Evolutionary conservation across 2,888 invertebrate genomes (phyloP), one percentile per base, ranked within the genome.

Genomic region (Pheosia tremula): DNA sequence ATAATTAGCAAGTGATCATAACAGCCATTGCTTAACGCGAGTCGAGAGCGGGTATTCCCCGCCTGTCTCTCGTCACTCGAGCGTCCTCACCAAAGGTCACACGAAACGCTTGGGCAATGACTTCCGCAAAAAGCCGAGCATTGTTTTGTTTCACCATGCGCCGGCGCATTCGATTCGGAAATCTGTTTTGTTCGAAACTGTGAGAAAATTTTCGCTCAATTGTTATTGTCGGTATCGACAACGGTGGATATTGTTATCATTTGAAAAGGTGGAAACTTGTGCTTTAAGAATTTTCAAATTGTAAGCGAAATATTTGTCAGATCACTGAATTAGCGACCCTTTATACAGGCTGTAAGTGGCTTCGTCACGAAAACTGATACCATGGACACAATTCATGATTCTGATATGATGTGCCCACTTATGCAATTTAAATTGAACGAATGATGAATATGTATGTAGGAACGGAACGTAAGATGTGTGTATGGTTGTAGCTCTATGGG

Each of bases 61-160:
- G 49, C 55, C 37, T 24, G 39, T 56, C 69, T 69, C 78, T 69
- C 58, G 62, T 76, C n/a, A 37, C 77, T 83, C 79, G 61, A 24
- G 58, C 79, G 73, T 69, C 56, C 64, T 24, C n/a, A 11, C 8
- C 64, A 79, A 87, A 90, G 90, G 90, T 90, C 88, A 75, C 83
- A 85, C 79, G 81, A 76, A 79, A 53, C 70, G 70, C 80, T 89
- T 87, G 79, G 76, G 85, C 85, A 89, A 89, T 71, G 75, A 75
- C 81, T 90, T 91, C 90, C 90, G 90, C 74, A 91, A 89, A 89
- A 90, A 55, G 89, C 80, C 64, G 69, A 61, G 77, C 82, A 88
- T 88, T 89, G 87, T 88, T 78, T 75, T 66, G 75, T 85, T 87
- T 79, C 83, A 76, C 79, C 80, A 82, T 74, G 77, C 74, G 70